A percentile compares a stretch with the other conserved stretches of the same genome.
Evolutionary conservation across 2,888 invertebrate species (phyloP).

Genomic region (Caenorhabditis plicata): DNA sequence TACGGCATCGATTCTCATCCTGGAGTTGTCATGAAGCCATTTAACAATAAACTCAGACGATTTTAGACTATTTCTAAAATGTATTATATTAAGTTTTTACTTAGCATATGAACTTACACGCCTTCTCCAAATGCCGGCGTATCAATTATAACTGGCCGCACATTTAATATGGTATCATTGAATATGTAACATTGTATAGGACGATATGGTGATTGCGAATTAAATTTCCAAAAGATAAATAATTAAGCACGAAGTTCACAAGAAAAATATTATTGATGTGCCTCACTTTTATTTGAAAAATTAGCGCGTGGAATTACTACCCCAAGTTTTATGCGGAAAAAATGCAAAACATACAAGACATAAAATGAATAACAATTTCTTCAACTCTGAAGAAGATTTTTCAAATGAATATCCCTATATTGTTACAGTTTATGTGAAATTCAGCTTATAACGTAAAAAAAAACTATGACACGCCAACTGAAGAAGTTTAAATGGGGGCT

Average conservation of each 20-base stretch:
- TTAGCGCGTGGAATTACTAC: too few relatives aligned
- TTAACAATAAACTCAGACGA: slow-evolving; percentile 25
- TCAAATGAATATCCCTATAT: too few relatives aligned
- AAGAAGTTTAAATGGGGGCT: too few relatives aligned
- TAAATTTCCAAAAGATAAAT: slow-evolving; percentile 39
- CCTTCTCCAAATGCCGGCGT: slow-evolving; percentile 45
- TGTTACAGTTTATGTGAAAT: too few relatives aligned
- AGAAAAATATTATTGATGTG: too few relatives aligned
- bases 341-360: too few relatives aligned
- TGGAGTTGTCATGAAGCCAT: slow-evolving; percentile 42
- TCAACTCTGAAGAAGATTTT: too few relatives aligned
- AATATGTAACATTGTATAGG: slow-evolving; percentile 51
- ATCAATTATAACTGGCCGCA: slow-evolving; percentile 49
- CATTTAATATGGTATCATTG: slow-evolving; percentile 42
- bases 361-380: too few relatives aligned
- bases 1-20: slow-evolving; percentile 42
- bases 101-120: slow-evolving; percentile 9
- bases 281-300: too few relatives aligned
- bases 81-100: neutral
- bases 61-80: slow-evolving; percentile 26
- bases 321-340: too few relatives aligned
- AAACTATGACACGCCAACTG: too few relatives aligned
- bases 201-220: slow-evolving; percentile 40
- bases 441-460: too few relatives aligned
- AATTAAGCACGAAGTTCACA: neutral